phyloP scores from a whole-genome alignment of 1,140 invertebrate genomes.

The Penaeus vannamei region DNA sequence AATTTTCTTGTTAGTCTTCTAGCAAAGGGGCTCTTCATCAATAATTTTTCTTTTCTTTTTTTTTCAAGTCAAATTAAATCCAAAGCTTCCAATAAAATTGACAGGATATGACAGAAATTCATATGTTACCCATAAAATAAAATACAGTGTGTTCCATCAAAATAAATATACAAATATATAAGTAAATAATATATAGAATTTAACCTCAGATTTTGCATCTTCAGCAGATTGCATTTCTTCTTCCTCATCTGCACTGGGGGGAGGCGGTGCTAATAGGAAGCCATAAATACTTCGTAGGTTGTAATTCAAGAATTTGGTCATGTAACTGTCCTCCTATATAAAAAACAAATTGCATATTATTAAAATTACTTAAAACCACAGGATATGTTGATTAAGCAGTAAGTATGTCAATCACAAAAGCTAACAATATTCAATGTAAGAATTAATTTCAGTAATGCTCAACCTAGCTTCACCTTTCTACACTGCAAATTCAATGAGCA shows the following conservation, averaged over 20 bases:
- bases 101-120: too few species aligned
- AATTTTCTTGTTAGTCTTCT: too few species aligned
- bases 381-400: not conserved
- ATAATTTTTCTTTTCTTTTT: too few species aligned
- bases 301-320: slow-evolving; percentile 63
- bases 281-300: slow-evolving; percentile 58
- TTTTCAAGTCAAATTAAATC: too few species aligned
- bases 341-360: not conserved
- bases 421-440: not conserved
- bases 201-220: slow-evolving; percentile 30
- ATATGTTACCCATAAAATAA: too few species aligned
- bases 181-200: not conserved
- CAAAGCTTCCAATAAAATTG: too few species aligned
- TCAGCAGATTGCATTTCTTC: not conserved
- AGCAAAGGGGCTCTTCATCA: too few species aligned
- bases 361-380: not conserved
- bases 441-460: not conserved
- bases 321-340: slow-evolving; percentile 60
- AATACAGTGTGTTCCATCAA: too few species aligned
- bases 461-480: not conserved
- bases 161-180: too few species aligned
- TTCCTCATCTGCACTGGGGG: slow-evolving; percentile 55
- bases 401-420: not conserved
- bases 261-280: slow-evolving; percentile 47
- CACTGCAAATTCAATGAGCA: not conserved